phyloP scores from a whole-genome alignment of 2,797 vertebrate genomes.

The Danio jaintianensis region DNA sequence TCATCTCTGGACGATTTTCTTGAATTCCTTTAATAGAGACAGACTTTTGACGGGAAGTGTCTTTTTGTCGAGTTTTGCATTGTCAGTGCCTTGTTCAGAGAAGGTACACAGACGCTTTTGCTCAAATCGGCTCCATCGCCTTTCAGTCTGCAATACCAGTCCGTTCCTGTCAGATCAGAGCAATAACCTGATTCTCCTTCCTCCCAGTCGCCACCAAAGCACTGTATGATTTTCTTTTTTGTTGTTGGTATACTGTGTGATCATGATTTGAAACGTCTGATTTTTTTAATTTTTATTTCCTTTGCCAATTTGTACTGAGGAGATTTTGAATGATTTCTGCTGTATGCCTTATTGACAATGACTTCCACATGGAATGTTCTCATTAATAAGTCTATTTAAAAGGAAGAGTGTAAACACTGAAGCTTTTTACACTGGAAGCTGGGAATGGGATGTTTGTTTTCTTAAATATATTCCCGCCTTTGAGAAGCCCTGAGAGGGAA shows the following conservation, averaged over 20 bases:
- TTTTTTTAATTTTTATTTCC: constrained; percentile 23
- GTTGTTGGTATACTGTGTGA: constrained; percentile 37
- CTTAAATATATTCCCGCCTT: constrained; percentile 3
- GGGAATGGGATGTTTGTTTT: neutral
- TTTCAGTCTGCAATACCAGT: constrained; percentile 64
- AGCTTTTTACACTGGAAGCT: constrained; percentile 40
- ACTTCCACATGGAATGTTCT: constrained; percentile 54
- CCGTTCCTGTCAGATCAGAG: constrained; percentile 56
- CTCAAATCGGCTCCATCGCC: neutral
- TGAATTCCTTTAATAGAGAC: constrained; percentile 28
- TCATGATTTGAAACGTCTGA: constrained; percentile 7
- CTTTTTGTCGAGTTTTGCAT: constrained; percentile 38
- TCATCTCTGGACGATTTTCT: constrained; percentile 52
- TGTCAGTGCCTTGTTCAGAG: constrained; percentile 66
- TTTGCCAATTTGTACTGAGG: constrained; percentile 51
- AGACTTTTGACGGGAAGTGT: constrained; percentile 26
- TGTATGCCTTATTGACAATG: constrained; percentile 56
- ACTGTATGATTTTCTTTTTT: constrained; percentile 45
- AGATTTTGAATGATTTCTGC: constrained; percentile 47
- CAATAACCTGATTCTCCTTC: constrained; percentile 65
- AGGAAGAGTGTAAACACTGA: constrained; percentile 10
- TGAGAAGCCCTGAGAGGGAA: constrained; percentile 48
- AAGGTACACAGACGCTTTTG: constrained; percentile 57
- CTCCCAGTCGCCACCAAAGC: constrained; percentile 64
- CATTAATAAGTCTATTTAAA: constrained; percentile 27